Evolutionary conservation across 2,113 vertebrate species (phyloP).

Genomic region (Dinomys branickii): DNA sequence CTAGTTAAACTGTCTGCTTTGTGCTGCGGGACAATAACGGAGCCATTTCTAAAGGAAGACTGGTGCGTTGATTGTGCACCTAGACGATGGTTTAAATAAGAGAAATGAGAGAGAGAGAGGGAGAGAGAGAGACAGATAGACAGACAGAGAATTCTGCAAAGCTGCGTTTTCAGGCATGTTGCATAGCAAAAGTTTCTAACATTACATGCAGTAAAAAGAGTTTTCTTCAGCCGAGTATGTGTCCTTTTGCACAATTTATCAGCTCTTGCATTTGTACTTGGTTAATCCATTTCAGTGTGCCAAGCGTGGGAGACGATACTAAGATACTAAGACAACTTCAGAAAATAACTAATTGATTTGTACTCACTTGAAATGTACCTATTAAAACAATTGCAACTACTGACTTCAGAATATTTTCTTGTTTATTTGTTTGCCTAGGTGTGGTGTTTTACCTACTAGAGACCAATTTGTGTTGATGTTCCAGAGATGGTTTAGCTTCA

Average conservation of each 20-base stretch:
- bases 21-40: constrained; percentile 47
- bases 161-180: constrained; percentile 54
- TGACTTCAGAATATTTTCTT: not conserved
- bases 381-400: not conserved
- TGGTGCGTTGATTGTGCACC: constrained; percentile 75
- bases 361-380: not conserved
- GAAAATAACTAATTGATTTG: constrained; percentile 35
- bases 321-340: constrained; percentile 12
- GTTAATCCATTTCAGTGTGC: not conserved
- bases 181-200: constrained; percentile 58
- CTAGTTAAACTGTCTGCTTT: constrained; percentile 77
- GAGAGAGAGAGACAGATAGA: not conserved
- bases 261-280: not conserved
- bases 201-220: constrained; percentile 51
- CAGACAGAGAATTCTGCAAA: not conserved
- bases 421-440: not conserved
- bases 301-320: not conserved
- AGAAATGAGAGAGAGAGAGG: constrained; percentile 17
- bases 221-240: not conserved
- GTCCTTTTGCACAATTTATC: not conserved
- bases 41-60: constrained; percentile 78
- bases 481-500: constrained; percentile 54
- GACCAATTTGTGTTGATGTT: not conserved
- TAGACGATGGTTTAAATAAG: constrained; percentile 82
- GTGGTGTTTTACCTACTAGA: not conserved